Percentiles rank a stretch among this genome's conserved stretches.
Conservation (phyloP, 2,113 vertebrate genomes). For the Upupa epops region DNA sequence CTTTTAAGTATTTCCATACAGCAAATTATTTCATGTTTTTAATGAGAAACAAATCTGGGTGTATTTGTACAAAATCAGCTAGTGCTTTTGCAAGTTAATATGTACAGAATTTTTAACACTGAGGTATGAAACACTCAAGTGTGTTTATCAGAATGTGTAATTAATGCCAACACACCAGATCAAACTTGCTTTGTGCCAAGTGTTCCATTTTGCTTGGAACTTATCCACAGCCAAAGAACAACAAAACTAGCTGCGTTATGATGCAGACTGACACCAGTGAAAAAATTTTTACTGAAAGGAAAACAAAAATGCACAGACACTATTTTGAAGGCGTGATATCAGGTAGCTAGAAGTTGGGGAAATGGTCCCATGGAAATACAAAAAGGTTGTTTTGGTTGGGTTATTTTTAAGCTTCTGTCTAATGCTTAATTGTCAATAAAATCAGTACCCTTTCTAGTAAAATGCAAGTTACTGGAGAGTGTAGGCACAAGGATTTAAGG, state of each 20-base stretch:
- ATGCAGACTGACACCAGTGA: neutral
- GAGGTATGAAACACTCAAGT: neutral
- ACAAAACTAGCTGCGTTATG: neutral
- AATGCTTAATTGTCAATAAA: neutral
- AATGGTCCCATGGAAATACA: neutral
- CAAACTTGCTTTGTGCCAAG: neutral
- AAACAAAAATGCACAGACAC: neutral
- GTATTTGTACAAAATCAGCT: neutral
- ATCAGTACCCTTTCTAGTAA: neutral
- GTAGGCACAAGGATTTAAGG: neutral
- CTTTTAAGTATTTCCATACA: neutral
- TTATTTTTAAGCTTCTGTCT: neutral
- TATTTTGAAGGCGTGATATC: neutral
- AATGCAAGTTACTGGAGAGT: neutral
- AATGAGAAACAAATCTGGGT: neutral
- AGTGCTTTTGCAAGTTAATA: neutral
- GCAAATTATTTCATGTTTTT: neutral
- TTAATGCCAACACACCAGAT: neutral
- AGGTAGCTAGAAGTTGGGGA: neutral
- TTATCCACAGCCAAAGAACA: neutral
- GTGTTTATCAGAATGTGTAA: constrained; percentile 7
- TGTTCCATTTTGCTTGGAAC: neutral
- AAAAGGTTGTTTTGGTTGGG: neutral
- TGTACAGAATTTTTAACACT: neutral
- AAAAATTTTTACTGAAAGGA: neutral